Conservation (phyloP, 1,140 invertebrate genomes). For the Hycleus phaleratus region DNA sequence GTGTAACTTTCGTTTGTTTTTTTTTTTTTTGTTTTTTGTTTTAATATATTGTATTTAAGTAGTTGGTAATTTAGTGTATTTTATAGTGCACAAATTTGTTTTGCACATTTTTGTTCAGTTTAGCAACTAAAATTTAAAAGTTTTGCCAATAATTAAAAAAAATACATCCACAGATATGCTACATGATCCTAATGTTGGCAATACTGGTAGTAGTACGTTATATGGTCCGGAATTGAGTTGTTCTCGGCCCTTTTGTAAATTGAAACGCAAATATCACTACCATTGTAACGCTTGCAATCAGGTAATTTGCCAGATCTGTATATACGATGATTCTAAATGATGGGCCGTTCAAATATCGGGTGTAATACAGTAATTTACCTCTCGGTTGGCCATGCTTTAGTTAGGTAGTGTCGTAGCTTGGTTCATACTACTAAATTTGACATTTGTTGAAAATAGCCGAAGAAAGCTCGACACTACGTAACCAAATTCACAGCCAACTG, state of each 20-base stretch:
- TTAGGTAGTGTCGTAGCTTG: no score
- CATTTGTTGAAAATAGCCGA: no score
- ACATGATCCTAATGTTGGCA: neutral
- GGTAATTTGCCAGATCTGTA: slow-evolving; percentile 37
- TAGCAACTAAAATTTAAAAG: neutral
- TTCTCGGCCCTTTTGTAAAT: slow-evolving; percentile 75
- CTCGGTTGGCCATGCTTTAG: no score
- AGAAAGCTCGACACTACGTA: no score
- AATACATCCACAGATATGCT: neutral
- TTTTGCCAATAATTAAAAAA: neutral
- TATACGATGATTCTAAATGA: neutral
- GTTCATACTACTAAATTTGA: no score
- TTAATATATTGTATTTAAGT: no score
- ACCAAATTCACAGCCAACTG: no score
- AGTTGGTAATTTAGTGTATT: no score
- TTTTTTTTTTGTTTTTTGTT: neutral
- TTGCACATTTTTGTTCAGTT: neutral
- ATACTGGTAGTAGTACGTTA: slow-evolving; percentile 28
- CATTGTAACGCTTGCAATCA: slow-evolving; percentile 85
- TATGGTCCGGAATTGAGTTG: slow-evolving; percentile 56
- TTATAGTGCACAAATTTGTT: neutral
- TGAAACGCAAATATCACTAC: slow-evolving; percentile 77
- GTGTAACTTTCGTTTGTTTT: neutral
- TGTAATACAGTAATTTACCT: no score
- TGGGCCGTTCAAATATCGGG: no score